Conservation (phyloP, 2,113 vertebrate genomes). For the Sander lucioperca region DNA sequence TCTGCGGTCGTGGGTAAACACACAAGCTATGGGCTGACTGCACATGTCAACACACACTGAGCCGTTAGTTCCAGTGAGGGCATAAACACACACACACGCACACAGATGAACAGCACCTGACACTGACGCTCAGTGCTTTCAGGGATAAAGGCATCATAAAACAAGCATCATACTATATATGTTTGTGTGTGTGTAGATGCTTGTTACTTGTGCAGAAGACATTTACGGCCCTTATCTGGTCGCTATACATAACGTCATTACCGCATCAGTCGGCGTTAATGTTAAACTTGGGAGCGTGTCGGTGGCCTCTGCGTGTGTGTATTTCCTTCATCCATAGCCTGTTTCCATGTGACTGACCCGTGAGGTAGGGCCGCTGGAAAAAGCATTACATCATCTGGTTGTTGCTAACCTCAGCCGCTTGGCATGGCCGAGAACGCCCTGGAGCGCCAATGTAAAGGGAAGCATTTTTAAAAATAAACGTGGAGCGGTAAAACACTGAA, state of each 20-base stretch:
- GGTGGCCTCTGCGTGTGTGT: slow-evolving; percentile 15
- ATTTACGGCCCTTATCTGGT: slow-evolving; percentile 29
- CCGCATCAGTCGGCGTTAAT: slow-evolving; percentile 26
- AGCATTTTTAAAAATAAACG: slow-evolving; percentile 75
- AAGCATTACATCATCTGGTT: slow-evolving; percentile 68
- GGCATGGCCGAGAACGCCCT: slow-evolving; percentile 34
- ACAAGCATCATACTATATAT: background rate
- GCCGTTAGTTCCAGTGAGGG: slow-evolving; percentile 22
- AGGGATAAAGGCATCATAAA: slow-evolving; percentile 26
- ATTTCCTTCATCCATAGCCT: slow-evolving; percentile 22
- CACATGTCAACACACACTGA: slow-evolving; percentile 69
- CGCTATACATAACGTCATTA: slow-evolving; percentile 33
- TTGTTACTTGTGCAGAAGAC: slow-evolving; percentile 16
- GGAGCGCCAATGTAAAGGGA: slow-evolving; percentile 43
- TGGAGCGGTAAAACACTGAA: slow-evolving; percentile 51
- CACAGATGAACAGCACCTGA: slow-evolving; percentile 11
- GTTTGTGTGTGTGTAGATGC: background rate
- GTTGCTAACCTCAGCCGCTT: slow-evolving; percentile 61
- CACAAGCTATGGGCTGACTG: slow-evolving; percentile 52
- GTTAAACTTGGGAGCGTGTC: slow-evolving; percentile 26
- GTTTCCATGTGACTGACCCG: slow-evolving; percentile 46
- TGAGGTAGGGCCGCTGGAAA: slow-evolving; percentile 34
- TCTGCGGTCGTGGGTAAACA: slow-evolving; percentile 67
- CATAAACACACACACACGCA: slow-evolving; percentile 41
- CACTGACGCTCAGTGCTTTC: slow-evolving; percentile 3